A percentile compares a stretch with the other conserved stretches of the same genome.
Evolutionary conservation across 2,888 invertebrate genomes (phyloP).

Genomic region (Euproctis similis): DNA sequence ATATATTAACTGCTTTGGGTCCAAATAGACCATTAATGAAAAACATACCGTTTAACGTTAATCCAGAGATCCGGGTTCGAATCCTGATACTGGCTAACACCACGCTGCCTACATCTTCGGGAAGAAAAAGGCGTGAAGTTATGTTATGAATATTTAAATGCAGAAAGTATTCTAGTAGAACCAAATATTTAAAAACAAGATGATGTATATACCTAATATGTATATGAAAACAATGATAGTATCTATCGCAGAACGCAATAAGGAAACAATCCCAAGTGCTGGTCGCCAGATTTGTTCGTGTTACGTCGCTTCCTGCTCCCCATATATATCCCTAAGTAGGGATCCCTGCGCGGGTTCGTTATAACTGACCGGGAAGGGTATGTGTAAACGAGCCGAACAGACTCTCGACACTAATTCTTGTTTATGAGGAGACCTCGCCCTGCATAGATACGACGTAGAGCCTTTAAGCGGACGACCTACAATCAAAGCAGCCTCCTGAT

Average conservation of each 20-base stretch:
- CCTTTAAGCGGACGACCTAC: constrained; percentile 51
- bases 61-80: too few species aligned
- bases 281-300: constrained; percentile 49
- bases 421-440: constrained; percentile 62
- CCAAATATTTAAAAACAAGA: too few species aligned
- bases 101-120: too few species aligned
- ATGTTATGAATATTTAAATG: too few species aligned
- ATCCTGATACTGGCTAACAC: too few species aligned
- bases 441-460: constrained; percentile 47
- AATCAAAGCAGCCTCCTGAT: constrained; percentile 42
- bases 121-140: too few species aligned
- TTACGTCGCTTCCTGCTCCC: constrained; percentile 59
- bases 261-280: constrained; percentile 49
- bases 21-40: constrained; percentile 8
- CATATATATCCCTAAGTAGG: too few species aligned
- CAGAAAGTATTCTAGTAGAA: too few species aligned
- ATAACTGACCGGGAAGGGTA: constrained; percentile 59
- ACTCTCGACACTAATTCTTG: constrained; percentile 70
- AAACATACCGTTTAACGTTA: too few species aligned
- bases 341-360: constrained; percentile 48
- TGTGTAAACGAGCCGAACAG: constrained; percentile 69
- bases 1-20: constrained; percentile 27
- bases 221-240: constrained; percentile 24
- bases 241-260: constrained; percentile 29
- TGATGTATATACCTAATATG: constrained; percentile 13